Conservation (phyloP, 2,888 invertebrate species). For the Torymus auratus region DNA sequence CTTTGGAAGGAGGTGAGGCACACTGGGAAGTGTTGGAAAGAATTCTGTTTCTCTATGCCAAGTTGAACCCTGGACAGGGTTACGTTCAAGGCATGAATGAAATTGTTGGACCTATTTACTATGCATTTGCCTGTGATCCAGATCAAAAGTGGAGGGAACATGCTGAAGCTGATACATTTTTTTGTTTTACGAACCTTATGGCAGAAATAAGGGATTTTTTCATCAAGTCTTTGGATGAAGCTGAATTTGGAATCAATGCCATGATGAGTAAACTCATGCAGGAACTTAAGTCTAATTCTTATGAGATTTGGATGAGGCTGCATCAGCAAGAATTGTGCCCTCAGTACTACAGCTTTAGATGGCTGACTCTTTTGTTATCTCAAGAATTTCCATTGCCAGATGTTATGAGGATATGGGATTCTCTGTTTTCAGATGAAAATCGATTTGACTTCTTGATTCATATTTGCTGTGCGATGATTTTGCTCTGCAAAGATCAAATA, state of each 20-base stretch:
- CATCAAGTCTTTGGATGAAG: constrained; percentile 95
- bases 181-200: constrained; percentile 99
- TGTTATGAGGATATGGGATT: constrained; percentile 98
- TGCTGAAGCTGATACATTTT: constrained; percentile 98
- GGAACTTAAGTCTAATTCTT: constrained; percentile 87
- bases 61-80: constrained; percentile 97
- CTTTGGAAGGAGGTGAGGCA: constrained; percentile 94
- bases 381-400: constrained; percentile 99
- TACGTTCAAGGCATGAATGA: constrained; percentile 99
- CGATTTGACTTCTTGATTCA: constrained; percentile 94
- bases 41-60: constrained; percentile 97
- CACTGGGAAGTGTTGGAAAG: constrained; percentile 99
- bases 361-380: constrained; percentile 95
- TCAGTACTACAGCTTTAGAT: constrained; percentile 97
- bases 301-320: constrained; percentile 86
- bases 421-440: constrained; percentile 92
- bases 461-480: constrained; percentile 98
- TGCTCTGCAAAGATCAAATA: constrained; percentile 91
- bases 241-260: constrained; percentile 92
- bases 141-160: constrained; percentile 88
- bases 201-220: constrained; percentile 98
- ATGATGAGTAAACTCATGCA: constrained; percentile 91
- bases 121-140: constrained; percentile 95
- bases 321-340: constrained; percentile 92
- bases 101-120: constrained; percentile 98